These are phyloP conservation scores for Luscinia megarhynchos DNA, from an alignment of 2,797 vertebrate genomes.

Conservation along the genomic window DNA sequence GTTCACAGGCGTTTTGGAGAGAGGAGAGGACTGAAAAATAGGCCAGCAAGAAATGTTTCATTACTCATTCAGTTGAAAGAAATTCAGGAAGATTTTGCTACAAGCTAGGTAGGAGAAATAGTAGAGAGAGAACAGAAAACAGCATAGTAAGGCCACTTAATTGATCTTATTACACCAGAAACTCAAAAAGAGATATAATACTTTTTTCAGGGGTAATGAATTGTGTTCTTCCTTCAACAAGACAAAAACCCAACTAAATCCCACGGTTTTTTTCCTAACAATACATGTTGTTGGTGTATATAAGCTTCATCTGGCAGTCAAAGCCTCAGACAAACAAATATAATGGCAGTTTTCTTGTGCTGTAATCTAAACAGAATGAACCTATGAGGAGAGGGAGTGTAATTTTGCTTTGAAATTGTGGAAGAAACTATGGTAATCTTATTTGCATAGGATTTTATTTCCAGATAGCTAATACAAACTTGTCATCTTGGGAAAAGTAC, in stretches of 20 bases:
- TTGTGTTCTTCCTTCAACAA: background rate
- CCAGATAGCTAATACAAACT: background rate
- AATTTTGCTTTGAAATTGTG: background rate
- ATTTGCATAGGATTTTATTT: background rate
- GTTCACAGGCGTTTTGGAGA: background rate
- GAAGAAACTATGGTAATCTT: background rate
- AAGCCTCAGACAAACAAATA: background rate
- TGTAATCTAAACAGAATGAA: background rate
- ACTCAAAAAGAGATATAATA: background rate
- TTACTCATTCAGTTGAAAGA: background rate
- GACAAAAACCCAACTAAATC: background rate
- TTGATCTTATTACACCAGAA: background rate
- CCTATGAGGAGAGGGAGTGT: background rate
- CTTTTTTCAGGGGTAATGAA: background rate
- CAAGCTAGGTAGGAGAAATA: background rate
- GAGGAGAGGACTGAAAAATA: background rate
- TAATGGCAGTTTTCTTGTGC: background rate
- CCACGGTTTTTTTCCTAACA: accelerated
- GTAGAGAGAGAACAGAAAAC: background rate
- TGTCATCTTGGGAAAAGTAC: background rate
- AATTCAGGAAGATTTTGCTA: background rate
- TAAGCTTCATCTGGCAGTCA: background rate
- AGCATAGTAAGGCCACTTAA: background rate
- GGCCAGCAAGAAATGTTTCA: background rate
- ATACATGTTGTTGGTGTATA: background rate